A percentile compares a stretch with the other conserved stretches of the same genome.
These are phyloP conservation scores for Drosophila quadrilineata DNA, from an alignment of 1,140 invertebrate genomes.

Conservation along the genomic window DNA sequence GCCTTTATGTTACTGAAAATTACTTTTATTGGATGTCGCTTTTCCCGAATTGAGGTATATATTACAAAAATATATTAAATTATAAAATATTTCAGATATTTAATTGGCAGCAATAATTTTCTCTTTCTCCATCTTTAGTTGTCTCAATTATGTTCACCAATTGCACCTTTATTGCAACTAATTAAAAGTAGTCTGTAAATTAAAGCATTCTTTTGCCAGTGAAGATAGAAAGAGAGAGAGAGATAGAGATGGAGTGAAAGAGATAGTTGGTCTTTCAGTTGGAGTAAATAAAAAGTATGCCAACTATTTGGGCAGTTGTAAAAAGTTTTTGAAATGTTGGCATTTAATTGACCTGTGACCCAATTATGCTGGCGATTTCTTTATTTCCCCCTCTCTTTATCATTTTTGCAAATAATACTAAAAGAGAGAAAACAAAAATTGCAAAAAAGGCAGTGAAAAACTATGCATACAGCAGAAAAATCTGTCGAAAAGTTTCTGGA, in stretches of 20 bases:
- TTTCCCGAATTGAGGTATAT: too few species aligned
- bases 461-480: slow-evolving; percentile 63
- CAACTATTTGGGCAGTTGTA: slow-evolving; percentile 64
- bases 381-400: slow-evolving; percentile 38
- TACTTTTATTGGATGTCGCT: too few species aligned
- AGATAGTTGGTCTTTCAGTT: too few species aligned
- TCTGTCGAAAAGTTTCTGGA: slow-evolving; percentile 21
- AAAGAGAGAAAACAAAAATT: slow-evolving; percentile 17
- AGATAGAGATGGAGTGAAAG: too few species aligned
- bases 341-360: slow-evolving; percentile 70
- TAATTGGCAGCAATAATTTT: not conserved
- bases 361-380: slow-evolving; percentile 63
- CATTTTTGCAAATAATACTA: slow-evolving; percentile 35
- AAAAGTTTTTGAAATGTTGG: slow-evolving; percentile 57
- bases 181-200: slow-evolving; percentile 23
- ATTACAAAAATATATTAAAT: too few species aligned
- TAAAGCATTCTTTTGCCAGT: slow-evolving; percentile 16
- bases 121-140: not conserved
- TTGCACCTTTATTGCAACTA: slow-evolving; percentile 9
- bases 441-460: too few species aligned
- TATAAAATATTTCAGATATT: too few species aligned
- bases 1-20: too few species aligned
- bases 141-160: not conserved
- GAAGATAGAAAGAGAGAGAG: too few species aligned
- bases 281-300: slow-evolving; percentile 64